Conservation (phyloP, 2,888 invertebrate species). For the Hofmannophila pseudospretella region DNA sequence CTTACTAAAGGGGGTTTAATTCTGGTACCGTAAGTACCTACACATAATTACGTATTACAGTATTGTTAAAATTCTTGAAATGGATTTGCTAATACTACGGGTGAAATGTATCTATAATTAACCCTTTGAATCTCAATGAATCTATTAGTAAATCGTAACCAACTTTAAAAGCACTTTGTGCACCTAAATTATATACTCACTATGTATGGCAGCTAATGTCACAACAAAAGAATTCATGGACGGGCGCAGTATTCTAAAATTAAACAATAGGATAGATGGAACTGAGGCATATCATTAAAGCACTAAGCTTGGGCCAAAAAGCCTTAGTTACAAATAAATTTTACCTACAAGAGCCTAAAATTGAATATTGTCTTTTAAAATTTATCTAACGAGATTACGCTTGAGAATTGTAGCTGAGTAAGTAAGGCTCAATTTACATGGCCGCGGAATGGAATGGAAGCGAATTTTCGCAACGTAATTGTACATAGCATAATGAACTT, state of each 20-base stretch:
- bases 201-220: conserved; percentile 28
- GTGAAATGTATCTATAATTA: neutral
- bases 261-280: conserved; percentile 7
- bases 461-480: too few species aligned
- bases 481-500: too few species aligned
- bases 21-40: conserved; percentile 1
- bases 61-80: neutral
- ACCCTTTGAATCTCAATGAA: neutral
- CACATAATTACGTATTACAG: conserved; percentile 6
- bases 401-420: neutral
- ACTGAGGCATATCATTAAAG: conserved; percentile 10
- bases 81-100: neutral
- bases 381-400: neutral
- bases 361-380: conserved; percentile 29
- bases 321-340: conserved; percentile 16
- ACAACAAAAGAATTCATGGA: conserved; percentile 30
- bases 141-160: conserved; percentile 2
- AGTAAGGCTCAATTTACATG: too few species aligned
- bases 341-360: conserved; percentile 16
- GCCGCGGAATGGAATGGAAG: too few species aligned
- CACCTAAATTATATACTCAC: conserved; percentile 22
- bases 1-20: conserved; percentile 38
- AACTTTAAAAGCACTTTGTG: conserved; percentile 32
- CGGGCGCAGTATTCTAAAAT: conserved; percentile 29
- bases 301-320: conserved; percentile 18